phyloP scores from a whole-genome alignment of 2,888 invertebrate species.

The Hetaerina titia region DNA sequence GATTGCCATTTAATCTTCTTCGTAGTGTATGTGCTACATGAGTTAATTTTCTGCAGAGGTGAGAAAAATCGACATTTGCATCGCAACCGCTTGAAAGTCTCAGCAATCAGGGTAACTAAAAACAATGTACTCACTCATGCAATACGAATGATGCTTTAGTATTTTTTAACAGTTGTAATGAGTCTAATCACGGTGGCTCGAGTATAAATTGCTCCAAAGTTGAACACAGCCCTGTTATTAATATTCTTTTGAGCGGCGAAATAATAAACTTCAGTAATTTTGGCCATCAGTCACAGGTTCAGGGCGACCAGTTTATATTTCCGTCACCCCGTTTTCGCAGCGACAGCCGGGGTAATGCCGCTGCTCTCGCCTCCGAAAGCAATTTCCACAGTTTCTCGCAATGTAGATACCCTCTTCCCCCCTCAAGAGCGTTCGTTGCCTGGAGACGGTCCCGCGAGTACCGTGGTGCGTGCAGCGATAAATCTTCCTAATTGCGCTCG shows the following conservation, averaged over 20 bases:
- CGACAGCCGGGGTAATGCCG: neutral
- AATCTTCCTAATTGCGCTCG: constrained; percentile 4
- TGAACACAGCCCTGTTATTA: no score
- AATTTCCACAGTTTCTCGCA: neutral
- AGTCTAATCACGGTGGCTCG: no score
- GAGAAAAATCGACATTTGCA: no score
- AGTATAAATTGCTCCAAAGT: no score
- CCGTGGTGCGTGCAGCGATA: neutral
- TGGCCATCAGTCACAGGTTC: neutral
- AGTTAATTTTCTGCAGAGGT: no score
- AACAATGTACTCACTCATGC: no score
- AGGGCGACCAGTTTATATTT: neutral
- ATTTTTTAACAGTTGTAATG: no score
- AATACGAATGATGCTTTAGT: no score
- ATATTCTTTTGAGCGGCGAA: neutral
- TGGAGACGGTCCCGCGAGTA: neutral
- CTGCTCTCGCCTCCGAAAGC: neutral
- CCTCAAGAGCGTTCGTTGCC: neutral
- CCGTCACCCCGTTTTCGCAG: neutral
- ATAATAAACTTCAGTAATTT: neutral
- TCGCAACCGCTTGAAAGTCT: no score
- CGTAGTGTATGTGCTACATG: no score
- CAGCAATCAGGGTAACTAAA: no score
- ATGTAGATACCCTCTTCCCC: neutral
- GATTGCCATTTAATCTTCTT: no score